A percentile compares a stretch with the other conserved stretches of the same genome.
Conservation (phyloP, 2,113 vertebrate genomes). For the Ranitomeya imitator region DNA sequence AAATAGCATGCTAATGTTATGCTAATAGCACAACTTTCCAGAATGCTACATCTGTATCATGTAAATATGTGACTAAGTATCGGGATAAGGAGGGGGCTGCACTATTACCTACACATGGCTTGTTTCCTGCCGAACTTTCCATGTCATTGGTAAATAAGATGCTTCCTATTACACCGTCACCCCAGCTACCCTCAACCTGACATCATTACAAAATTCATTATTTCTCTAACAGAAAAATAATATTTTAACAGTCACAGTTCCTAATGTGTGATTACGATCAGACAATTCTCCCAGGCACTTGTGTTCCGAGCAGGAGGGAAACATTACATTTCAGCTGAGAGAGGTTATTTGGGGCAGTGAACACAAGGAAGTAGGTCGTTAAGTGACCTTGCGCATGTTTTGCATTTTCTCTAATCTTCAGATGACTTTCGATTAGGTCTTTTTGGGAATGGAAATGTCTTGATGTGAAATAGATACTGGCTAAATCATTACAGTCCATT, state of each 20-base stretch:
- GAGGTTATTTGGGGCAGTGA: conserved; percentile 72
- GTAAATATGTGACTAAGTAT: not conserved
- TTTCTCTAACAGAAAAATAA: conserved; percentile 59
- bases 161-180: conserved; percentile 25
- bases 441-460: conserved; percentile 74
- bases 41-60: too few relatives aligned
- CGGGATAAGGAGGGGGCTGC: not conserved
- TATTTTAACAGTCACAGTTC: conserved; percentile 68
- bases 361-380: conserved; percentile 80
- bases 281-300: conserved; percentile 64
- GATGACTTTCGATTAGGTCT: conserved; percentile 83
- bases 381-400: conserved; percentile 77
- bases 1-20: too few relatives aligned
- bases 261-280: conserved; percentile 65
- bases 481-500: conserved; percentile 95
- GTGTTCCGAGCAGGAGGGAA: conserved; percentile 70
- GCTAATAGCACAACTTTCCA: too few relatives aligned
- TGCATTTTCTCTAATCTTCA: conserved; percentile 85
- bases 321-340: conserved; percentile 69
- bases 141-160: conserved; percentile 1
- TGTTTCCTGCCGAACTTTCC: conserved; percentile 7
- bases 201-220: conserved; percentile 58
- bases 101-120: not conserved
- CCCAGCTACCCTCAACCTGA: not conserved
- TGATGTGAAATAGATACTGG: conserved; percentile 95